Conservation (phyloP, 2,888 invertebrate genomes). For the Plebejus anna region DNA sequence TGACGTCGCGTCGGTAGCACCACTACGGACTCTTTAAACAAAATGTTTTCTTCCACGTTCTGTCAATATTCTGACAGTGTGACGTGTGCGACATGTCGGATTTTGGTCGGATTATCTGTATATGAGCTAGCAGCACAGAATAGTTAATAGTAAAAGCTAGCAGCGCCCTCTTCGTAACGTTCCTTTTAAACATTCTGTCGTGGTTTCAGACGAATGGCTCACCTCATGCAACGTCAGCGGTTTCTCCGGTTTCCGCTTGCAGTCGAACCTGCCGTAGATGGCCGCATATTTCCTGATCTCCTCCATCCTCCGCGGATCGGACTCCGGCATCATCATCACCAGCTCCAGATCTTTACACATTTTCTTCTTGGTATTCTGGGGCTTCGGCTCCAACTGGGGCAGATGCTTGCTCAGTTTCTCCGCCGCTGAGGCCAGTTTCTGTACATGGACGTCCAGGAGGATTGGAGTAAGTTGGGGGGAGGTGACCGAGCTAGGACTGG, state of each 20-base stretch:
- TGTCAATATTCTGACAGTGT: no score
- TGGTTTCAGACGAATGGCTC: constrained; percentile 32
- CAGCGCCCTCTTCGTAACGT: no score
- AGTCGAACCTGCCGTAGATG: constrained; percentile 98
- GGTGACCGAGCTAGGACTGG: constrained; percentile 79
- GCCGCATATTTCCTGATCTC: constrained; percentile 97
- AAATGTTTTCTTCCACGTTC: no score
- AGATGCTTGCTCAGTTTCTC: constrained; percentile 89
- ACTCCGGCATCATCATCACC: constrained; percentile 94
- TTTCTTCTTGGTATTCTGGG: constrained; percentile 94
- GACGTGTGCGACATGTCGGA: no score
- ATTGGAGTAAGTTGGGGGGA: constrained; percentile 87
- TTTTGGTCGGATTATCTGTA: no score
- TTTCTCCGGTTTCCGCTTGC: constrained; percentile 97
- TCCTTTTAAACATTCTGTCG: no score
- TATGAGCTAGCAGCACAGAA: no score
- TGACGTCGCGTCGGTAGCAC: no score
- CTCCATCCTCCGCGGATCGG: constrained; percentile 93
- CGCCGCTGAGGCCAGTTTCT: constrained; percentile 90
- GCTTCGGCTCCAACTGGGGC: constrained; percentile 93
- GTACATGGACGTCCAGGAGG: constrained; percentile 90
- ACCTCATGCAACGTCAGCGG: constrained; percentile 98
- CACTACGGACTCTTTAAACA: no score
- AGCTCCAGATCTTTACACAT: constrained; percentile 95
- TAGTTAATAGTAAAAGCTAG: no score